Percentiles rank a stretch among this genome's conserved stretches.
Conservation (phyloP, 2,797 vertebrate genomes). For the Pantherophis alleghaniensis region DNA sequence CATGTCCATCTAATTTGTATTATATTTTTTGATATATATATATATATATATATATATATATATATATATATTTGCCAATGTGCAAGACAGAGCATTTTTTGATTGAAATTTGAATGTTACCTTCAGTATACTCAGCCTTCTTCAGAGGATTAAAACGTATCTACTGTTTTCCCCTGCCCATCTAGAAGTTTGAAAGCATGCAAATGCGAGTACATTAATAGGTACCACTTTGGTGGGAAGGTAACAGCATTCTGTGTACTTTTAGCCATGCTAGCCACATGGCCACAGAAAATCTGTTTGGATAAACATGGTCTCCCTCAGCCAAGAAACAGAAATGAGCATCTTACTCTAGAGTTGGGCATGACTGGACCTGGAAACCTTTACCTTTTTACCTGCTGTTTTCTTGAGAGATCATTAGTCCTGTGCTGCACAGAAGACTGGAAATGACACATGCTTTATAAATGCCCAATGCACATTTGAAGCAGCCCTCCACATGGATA, state of each 20-base stretch:
- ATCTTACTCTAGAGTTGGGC: not conserved
- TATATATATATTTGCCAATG: too few species aligned
- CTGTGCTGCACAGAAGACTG: not conserved
- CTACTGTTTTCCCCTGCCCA: not conserved
- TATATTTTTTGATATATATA: too few species aligned
- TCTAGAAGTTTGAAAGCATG: not conserved
- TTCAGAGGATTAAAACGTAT: not conserved
- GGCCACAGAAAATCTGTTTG: not conserved
- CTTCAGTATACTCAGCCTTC: not conserved
- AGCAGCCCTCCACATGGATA: not conserved
- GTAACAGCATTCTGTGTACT: not conserved
- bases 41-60: too few species aligned
- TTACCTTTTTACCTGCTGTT: not conserved
- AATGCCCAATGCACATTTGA: not conserved
- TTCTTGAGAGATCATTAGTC: not conserved
- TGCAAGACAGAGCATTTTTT: too few species aligned
- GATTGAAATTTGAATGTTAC: not conserved
- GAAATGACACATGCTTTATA: not conserved
- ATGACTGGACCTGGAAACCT: not conserved
- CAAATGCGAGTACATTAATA: not conserved
- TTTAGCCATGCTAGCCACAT: not conserved
- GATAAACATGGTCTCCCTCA: not conserved
- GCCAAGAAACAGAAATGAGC: not conserved
- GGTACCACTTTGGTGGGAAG: not conserved
- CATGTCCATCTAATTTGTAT: too few species aligned